Percentiles rank a stretch among this genome's conserved stretches.
These are phyloP conservation scores for Melieria crassipennis DNA, from an alignment of 2,888 invertebrate species.

Conservation along the genomic window DNA sequence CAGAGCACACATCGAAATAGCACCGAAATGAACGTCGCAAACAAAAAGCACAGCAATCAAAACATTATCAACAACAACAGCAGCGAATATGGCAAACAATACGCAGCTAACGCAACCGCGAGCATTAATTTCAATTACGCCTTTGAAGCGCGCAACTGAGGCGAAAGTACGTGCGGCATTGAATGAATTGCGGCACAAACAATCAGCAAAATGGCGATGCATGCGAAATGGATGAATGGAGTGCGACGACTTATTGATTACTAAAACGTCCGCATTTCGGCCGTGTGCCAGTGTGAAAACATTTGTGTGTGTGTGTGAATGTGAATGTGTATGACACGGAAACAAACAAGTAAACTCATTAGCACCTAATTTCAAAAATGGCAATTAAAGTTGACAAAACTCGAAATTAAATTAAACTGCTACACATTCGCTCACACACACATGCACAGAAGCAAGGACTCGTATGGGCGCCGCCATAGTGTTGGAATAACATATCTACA, in stretches of 20 bases:
- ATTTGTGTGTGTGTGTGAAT: slow-evolving; percentile 23
- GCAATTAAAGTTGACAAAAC: neutral
- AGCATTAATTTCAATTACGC: slow-evolving; percentile 30
- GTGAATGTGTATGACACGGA: slow-evolving; percentile 12
- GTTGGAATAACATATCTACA: neutral
- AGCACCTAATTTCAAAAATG: slow-evolving; percentile 1
- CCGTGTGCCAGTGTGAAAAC: slow-evolving; percentile 17
- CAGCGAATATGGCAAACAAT: slow-evolving; percentile 12
- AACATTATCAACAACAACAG: slow-evolving; percentile 2
- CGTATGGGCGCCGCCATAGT: neutral
- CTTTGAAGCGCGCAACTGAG: slow-evolving; percentile 28
- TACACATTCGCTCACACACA: neutral
- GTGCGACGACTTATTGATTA: too few relatives aligned
- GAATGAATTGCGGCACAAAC: neutral
- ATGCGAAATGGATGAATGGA: neutral
- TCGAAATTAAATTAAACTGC: neutral
- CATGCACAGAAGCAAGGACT: neutral
- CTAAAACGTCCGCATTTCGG: neutral
- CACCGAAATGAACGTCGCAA: too few relatives aligned
- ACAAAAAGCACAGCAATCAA: too few relatives aligned
- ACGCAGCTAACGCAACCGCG: slow-evolving; percentile 22
- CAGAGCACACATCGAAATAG: too few relatives aligned
- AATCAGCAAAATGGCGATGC: neutral
- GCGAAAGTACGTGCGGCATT: slow-evolving; percentile 9
- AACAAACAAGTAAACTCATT: neutral